Conservation (phyloP, 2,113 vertebrate genomes). For the Nothobranchius kuhntae region DNA sequence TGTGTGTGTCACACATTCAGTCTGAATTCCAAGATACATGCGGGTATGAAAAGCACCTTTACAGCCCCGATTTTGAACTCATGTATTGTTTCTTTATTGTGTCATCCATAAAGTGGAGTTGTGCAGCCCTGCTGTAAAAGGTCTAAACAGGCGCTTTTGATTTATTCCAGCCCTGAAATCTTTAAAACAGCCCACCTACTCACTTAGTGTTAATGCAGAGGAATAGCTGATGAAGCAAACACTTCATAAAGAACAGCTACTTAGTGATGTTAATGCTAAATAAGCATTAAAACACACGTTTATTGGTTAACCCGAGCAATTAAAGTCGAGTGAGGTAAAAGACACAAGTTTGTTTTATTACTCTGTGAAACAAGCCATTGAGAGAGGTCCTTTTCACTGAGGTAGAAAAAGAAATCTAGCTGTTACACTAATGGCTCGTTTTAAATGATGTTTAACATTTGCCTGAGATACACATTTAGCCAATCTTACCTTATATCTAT, state of each 20-base stretch:
- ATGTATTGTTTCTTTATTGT: neutral
- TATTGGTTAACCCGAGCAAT: slow-evolving; percentile 17
- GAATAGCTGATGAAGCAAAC: slow-evolving; percentile 49
- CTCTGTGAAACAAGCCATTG: slow-evolving; percentile 17
- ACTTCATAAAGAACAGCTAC: slow-evolving; percentile 69
- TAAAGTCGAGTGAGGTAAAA: slow-evolving; percentile 9
- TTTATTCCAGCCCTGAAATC: slow-evolving; percentile 28
- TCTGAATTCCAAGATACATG: neutral
- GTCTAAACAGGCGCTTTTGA: slow-evolving; percentile 29
- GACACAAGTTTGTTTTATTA: slow-evolving; percentile 15
- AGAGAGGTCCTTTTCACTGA: slow-evolving; percentile 1
- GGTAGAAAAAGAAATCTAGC: neutral
- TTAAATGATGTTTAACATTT: too few relatives aligned
- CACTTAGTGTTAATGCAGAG: slow-evolving; percentile 28
- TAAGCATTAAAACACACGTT: neutral
- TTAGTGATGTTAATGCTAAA: slow-evolving; percentile 42
- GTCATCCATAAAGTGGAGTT: slow-evolving; percentile 50
- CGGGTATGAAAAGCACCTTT: neutral
- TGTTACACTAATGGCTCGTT: too few relatives aligned
- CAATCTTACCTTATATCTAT: too few relatives aligned
- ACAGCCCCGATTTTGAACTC: neutral
- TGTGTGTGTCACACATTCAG: neutral
- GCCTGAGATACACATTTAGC: too few relatives aligned
- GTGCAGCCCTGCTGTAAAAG: slow-evolving; percentile 46
- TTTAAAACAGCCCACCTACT: slow-evolving; percentile 44